Conservation (phyloP, 2,113 vertebrate genomes). For the Orthonyx spaldingii region DNA sequence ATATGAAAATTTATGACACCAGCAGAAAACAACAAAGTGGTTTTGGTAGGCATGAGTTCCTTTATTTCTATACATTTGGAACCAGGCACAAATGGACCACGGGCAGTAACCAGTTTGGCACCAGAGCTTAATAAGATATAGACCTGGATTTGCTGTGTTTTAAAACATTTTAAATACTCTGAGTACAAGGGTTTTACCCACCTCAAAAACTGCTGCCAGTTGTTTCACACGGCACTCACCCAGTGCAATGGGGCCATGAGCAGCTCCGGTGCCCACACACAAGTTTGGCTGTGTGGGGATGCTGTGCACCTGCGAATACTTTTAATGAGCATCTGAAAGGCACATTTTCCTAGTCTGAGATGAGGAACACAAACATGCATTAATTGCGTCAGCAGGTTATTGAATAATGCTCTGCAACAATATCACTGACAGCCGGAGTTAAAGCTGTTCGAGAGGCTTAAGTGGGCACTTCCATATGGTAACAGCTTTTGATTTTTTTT, state of each 20-base stretch:
- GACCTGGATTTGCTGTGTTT: background rate
- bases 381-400: background rate
- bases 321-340: background rate
- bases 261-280: background rate
- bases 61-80: background rate
- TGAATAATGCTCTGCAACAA: background rate
- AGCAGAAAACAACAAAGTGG: background rate
- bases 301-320: rapidly evolving
- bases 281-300: background rate
- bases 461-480: background rate
- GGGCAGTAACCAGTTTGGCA: background rate
- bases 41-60: background rate
- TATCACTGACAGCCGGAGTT: background rate
- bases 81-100: background rate
- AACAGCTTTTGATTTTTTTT: background rate
- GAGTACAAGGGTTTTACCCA: background rate
- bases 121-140: background rate
- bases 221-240: background rate
- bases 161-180: background rate
- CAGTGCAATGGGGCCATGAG: rapidly evolving
- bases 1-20: background rate
- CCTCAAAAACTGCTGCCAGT: background rate
- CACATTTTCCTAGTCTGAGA: background rate
- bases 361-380: background rate
- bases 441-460: background rate